These are phyloP conservation scores for Nerophis ophidion DNA, from an alignment of 2,113 vertebrate genomes.

Conservation along the genomic window DNA sequence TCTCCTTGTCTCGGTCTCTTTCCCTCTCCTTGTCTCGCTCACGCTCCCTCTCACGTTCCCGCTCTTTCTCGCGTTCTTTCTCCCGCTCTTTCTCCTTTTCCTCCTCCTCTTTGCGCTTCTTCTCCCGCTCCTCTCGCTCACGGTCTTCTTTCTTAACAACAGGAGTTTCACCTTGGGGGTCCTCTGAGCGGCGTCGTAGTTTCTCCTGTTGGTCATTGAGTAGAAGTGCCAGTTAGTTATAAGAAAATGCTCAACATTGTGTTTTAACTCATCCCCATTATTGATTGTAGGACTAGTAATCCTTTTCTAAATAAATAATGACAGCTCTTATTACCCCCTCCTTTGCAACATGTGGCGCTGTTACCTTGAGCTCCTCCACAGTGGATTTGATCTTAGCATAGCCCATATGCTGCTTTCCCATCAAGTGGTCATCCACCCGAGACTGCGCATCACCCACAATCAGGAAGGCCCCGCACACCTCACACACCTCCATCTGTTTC, in stretches of 20 bases:
- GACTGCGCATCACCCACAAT: constrained; percentile 98
- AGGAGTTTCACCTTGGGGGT: constrained; percentile 63
- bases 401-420: constrained; percentile 99
- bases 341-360: background rate
- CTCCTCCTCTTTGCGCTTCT: constrained; percentile 69
- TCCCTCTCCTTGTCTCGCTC: constrained; percentile 79
- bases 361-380: constrained; percentile 96
- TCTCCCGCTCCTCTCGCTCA: constrained; percentile 80
- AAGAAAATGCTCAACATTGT: background rate
- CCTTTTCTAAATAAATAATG: no score
- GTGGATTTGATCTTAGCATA: constrained; percentile 99
- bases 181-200: constrained; percentile 72
- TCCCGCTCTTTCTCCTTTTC: constrained; percentile 83
- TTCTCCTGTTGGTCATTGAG: constrained; percentile 63
- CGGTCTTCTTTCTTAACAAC: constrained; percentile 49
- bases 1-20: constrained; percentile 70
- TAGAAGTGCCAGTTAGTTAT: background rate
- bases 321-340: background rate
- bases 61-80: constrained; percentile 70
- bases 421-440: constrained; percentile 95
- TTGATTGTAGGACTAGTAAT: no score
- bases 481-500: constrained; percentile 99
- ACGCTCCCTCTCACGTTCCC: constrained; percentile 75
- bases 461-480: constrained; percentile 97
- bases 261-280: no score